Evolutionary conservation across 2,888 invertebrate species (phyloP).

Genomic region (Drosophila kanekoi): DNA sequence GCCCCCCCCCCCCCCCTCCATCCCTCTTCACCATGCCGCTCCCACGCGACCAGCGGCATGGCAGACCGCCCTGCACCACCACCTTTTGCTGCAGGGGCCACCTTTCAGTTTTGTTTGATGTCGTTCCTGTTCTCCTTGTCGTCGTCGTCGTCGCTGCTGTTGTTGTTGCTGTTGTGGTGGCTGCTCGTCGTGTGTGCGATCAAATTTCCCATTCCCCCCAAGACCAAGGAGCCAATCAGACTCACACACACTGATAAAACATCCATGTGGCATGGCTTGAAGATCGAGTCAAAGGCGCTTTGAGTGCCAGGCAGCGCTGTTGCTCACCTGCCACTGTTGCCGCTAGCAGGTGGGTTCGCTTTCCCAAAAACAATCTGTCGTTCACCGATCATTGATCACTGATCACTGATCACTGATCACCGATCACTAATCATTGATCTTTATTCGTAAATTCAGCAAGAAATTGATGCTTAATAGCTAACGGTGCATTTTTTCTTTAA

Average conservation of each 20-base stretch:
- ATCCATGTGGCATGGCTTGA: slow-evolving; percentile 3
- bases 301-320: slow-evolving; percentile 21
- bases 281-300: slow-evolving; percentile 36
- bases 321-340: slow-evolving; percentile 49
- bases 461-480: slow-evolving; percentile 4
- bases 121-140: slow-evolving; percentile 34
- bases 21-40: slow-evolving; percentile 17
- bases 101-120: slow-evolving; percentile 70
- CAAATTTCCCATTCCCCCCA: slow-evolving; percentile 55
- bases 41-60: slow-evolving; percentile 38
- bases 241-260: slow-evolving; percentile 7
- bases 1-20: slow-evolving; percentile 15
- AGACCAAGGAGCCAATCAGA: slow-evolving; percentile 33
- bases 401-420: slow-evolving; percentile 15
- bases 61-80: slow-evolving; percentile 29
- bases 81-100: slow-evolving; percentile 33
- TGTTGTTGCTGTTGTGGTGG: slow-evolving; percentile 26
- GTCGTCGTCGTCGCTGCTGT: slow-evolving; percentile 22
- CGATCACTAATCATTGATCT: slow-evolving; percentile 13
- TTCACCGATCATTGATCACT: slow-evolving; percentile 20
- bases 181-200: slow-evolving; percentile 50
- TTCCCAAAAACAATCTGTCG: slow-evolving; percentile 16
- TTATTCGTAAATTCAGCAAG: not conserved
- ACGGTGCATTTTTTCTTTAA: not conserved
- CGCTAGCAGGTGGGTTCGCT: slow-evolving; percentile 33